Conservation (phyloP, 2,797 vertebrate genomes). For the Leptoclinus maculatus region DNA sequence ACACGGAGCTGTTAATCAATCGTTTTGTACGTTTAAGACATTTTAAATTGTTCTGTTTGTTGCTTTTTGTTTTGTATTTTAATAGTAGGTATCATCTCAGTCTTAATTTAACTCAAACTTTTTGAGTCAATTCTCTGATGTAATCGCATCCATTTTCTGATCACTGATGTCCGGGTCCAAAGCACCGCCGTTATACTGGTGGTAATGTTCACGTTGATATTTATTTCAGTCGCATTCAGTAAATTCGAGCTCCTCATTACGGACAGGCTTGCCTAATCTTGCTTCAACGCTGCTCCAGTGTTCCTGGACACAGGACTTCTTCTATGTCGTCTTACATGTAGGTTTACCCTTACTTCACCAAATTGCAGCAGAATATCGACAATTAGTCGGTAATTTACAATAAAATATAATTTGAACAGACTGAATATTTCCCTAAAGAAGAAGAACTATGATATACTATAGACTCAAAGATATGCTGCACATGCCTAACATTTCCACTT, state of each 20-base stretch:
- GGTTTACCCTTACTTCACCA: background rate
- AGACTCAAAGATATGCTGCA: slow-evolving; percentile 5
- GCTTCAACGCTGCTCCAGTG: background rate
- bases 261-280: background rate
- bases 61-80: background rate
- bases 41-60: background rate
- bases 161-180: background rate
- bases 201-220: background rate
- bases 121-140: background rate
- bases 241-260: background rate
- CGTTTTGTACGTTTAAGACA: slow-evolving; percentile 8
- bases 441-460: background rate
- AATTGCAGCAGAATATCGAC: background rate
- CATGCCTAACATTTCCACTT: slow-evolving; percentile 40
- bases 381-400: background rate
- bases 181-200: background rate
- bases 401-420: background rate
- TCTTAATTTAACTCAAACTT: background rate
- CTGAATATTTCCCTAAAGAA: background rate
- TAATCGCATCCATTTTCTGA: background rate
- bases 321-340: background rate
- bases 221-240: background rate
- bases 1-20: slow-evolving; percentile 36
- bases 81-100: background rate
- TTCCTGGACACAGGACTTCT: background rate